Conservation (phyloP, 2,888 invertebrate genomes). For the Phania funesta region DNA sequence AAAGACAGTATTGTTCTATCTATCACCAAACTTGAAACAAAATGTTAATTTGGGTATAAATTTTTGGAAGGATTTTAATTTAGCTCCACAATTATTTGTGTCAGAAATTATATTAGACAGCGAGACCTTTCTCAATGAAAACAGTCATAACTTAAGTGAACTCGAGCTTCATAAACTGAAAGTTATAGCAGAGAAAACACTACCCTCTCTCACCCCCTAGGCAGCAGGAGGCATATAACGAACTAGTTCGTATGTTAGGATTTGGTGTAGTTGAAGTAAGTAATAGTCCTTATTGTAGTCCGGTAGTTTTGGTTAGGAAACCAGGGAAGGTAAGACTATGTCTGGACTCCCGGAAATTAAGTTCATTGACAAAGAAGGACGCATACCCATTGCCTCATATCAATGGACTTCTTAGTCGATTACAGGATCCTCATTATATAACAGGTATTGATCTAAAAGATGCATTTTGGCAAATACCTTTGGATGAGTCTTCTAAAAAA, state of each 20-base stretch:
- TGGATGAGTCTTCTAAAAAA: conserved; percentile 13
- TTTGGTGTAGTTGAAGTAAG: conserved; percentile 1
- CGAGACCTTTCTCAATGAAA: background rate
- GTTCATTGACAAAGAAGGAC: conserved; percentile 7
- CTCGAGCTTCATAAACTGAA: background rate
- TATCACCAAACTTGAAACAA: background rate
- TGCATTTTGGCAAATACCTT: background rate
- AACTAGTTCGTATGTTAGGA: background rate
- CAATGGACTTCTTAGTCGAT: conserved; percentile 5
- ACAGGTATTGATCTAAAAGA: conserved; percentile 30
- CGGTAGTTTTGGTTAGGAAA: conserved; percentile 25
- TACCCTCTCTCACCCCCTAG: background rate
- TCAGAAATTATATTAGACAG: background rate
- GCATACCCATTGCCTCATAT: conserved; percentile 13
- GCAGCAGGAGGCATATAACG: background rate
- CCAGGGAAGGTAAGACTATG: conserved; percentile 13
- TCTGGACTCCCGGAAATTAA: conserved; percentile 23
- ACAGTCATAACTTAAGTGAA: background rate
- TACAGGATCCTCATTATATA: conserved; percentile 27
- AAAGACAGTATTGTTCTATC: background rate
- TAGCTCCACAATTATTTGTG: conserved; percentile 8
- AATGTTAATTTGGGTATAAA: background rate
- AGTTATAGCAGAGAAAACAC: background rate
- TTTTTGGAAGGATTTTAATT: conserved; percentile 27
- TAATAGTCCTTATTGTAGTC: conserved; percentile 19